These are phyloP conservation scores for Halcyon badia DNA, from an alignment of 2,797 vertebrate species.

Conservation along the genomic window DNA sequence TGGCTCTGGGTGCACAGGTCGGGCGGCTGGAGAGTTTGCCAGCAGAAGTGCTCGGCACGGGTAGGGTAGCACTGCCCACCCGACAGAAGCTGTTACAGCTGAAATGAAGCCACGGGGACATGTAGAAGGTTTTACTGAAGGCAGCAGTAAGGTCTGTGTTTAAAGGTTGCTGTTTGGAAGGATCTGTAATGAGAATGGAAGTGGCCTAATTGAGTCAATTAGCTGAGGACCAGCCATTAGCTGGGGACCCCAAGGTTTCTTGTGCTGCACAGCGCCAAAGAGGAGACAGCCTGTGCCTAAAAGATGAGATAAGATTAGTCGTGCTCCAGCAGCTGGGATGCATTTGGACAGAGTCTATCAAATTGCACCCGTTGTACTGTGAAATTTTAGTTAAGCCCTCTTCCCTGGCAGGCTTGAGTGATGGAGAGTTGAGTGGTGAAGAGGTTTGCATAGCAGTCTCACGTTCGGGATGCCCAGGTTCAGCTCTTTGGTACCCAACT, in stretches of 20 bases:
- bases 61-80: accelerated
- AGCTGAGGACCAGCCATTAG: neutral
- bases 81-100: neutral
- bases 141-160: neutral
- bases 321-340: neutral
- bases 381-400: neutral
- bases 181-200: neutral
- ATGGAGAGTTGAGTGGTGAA: neutral
- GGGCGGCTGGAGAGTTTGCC: neutral
- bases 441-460: accelerated
- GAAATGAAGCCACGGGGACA: neutral
- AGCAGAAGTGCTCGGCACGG: neutral
- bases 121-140: neutral
- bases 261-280: accelerated
- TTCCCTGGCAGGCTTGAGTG: neutral
- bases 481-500: neutral
- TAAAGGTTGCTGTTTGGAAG: neutral
- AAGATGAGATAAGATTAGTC: neutral
- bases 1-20: neutral
- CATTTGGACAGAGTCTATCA: neutral
- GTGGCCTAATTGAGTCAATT: neutral
- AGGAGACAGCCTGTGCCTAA: neutral
- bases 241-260: neutral
- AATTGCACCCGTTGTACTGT: neutral
- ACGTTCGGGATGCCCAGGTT: neutral